phyloP scores from a whole-genome alignment of 1,140 invertebrate species.

The Platorchestia sp. region DNA sequence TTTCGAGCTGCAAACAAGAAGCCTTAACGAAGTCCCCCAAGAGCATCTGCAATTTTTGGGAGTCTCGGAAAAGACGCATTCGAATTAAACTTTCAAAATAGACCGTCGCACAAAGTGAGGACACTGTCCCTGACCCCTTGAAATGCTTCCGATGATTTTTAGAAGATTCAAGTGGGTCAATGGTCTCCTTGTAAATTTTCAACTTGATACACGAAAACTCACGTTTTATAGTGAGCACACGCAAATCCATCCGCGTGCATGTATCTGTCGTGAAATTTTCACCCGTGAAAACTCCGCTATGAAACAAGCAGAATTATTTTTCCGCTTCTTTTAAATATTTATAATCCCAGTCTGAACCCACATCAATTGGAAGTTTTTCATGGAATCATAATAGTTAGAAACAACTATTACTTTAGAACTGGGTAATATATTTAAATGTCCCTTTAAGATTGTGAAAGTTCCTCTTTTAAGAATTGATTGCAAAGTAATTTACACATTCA shows the following conservation, averaged over 20 bases:
- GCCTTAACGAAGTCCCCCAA: constrained; percentile 32
- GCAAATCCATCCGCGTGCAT: neutral
- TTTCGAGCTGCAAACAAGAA: constrained; percentile 44
- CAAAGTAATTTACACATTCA: no score
- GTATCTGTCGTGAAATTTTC: neutral
- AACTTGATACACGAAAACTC: neutral
- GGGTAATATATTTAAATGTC: neutral
- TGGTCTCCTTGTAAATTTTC: neutral
- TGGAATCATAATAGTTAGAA: neutral
- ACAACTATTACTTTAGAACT: neutral
- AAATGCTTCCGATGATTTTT: neutral
- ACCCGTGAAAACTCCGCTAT: neutral
- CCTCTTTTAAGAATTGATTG: neutral
- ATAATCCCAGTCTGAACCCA: neutral
- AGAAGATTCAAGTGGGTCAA: neutral
- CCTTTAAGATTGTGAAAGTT: neutral
- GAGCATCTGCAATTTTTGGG: constrained; percentile 35
- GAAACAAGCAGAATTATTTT: neutral
- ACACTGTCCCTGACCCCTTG: neutral
- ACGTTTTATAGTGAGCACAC: neutral
- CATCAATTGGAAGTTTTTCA: neutral
- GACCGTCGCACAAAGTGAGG: neutral
- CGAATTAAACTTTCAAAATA: constrained; percentile 15
- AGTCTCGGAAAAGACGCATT: neutral
- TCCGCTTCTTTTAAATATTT: neutral